Percentiles rank a stretch among this genome's conserved stretches.
Evolutionary conservation across 2,888 invertebrate species (phyloP).

Genomic region (Thyatira batis): DNA sequence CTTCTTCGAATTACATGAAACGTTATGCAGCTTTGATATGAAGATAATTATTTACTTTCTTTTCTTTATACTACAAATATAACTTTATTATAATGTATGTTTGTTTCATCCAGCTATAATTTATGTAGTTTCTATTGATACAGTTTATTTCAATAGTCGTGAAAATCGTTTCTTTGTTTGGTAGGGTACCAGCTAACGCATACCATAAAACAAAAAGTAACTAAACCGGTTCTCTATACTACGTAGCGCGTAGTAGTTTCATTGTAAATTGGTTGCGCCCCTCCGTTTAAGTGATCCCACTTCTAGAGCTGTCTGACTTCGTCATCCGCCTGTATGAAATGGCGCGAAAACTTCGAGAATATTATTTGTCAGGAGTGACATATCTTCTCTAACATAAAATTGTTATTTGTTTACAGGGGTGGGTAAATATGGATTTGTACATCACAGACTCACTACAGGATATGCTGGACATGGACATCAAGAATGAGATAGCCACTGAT

Average conservation of each 20-base stretch:
- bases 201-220: slow-evolving; percentile 50
- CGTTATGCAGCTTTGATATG: too few species aligned
- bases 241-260: slow-evolving; percentile 71
- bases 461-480: slow-evolving; percentile 95
- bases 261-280: slow-evolving; percentile 45
- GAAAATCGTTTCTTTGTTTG: slow-evolving; percentile 32
- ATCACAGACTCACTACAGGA: slow-evolving; percentile 91
- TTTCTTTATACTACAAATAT: not conserved
- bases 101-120: too few species aligned
- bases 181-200: slow-evolving; percentile 57
- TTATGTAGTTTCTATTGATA: too few species aligned
- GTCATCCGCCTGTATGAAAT: slow-evolving; percentile 32
- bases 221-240: slow-evolving; percentile 75
- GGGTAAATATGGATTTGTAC: slow-evolving; percentile 84
- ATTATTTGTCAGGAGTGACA: not conserved
- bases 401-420: slow-evolving; percentile 66
- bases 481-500: slow-evolving; percentile 91
- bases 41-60: too few species aligned
- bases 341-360: slow-evolving; percentile 52
- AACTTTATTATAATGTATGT: too few species aligned
- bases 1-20: slow-evolving; percentile 31
- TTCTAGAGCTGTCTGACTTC: slow-evolving; percentile 23
- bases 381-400: not conserved
- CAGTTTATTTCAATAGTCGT: too few species aligned
- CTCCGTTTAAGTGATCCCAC: slow-evolving; percentile 45